phyloP scores from a whole-genome alignment of 2,888 invertebrate genomes.

The Ophion costatus region DNA sequence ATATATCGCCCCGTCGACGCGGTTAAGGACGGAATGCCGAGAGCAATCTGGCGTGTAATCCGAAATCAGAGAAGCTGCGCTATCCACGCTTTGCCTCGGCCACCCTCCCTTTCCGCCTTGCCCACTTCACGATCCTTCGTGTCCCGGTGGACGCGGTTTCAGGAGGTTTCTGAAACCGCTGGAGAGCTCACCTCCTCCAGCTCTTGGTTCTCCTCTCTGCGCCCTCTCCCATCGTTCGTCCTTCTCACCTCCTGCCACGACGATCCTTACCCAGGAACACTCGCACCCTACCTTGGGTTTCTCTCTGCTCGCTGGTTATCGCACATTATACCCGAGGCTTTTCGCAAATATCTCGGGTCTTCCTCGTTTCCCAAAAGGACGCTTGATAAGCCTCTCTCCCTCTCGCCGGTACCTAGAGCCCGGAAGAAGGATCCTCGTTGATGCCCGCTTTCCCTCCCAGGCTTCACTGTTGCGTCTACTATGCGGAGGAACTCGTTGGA shows the following conservation, averaged over 20 bases:
- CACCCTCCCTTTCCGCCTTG: constrained; percentile 23
- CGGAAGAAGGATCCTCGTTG: constrained; percentile 15
- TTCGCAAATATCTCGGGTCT: constrained; percentile 49
- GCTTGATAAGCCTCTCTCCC: constrained; percentile 43
- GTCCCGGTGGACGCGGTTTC: constrained; percentile 36
- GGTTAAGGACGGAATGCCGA: constrained; percentile 69
- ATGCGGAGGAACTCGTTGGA: constrained; percentile 47
- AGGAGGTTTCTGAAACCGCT: constrained; percentile 49
- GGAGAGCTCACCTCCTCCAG: constrained; percentile 46
- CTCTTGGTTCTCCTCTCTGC: constrained; percentile 35
- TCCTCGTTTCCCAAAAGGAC: constrained; percentile 41
- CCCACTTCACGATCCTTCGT: constrained; percentile 41
- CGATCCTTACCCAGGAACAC: constrained; percentile 47
- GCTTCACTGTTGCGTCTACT: constrained; percentile 22
- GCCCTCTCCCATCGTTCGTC: constrained; percentile 7
- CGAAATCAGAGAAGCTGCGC: constrained; percentile 66
- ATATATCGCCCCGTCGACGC: constrained; percentile 53
- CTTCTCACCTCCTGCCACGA: constrained; percentile 19
- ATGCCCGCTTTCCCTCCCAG: constrained; percentile 22
- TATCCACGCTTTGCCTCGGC: constrained; percentile 55
- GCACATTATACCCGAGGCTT: constrained; percentile 57
- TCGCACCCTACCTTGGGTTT: constrained; percentile 40
- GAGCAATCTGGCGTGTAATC: constrained; percentile 69
- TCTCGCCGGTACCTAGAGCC: constrained; percentile 6
- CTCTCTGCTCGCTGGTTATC: constrained; percentile 60